phyloP scores from a whole-genome alignment of 2,113 vertebrate genomes.

The Centropus unirufus region DNA sequence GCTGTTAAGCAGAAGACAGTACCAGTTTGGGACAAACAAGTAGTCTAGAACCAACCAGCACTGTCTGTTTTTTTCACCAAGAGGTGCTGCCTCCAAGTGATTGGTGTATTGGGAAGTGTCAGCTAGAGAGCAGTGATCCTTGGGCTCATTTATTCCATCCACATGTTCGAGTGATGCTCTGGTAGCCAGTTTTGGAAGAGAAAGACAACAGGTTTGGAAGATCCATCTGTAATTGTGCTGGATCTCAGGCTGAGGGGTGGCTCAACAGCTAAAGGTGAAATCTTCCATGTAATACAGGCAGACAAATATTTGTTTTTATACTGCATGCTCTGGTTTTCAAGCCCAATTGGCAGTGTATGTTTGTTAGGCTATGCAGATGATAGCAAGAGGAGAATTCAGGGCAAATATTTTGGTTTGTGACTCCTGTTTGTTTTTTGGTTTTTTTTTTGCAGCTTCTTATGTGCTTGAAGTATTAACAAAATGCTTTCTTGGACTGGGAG shows the following conservation, averaged over 20 bases:
- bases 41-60: background rate
- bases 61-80: background rate
- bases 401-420: background rate
- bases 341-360: background rate
- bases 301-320: background rate
- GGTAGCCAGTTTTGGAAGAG: background rate
- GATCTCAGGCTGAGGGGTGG: background rate
- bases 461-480: background rate
- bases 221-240: background rate
- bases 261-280: background rate
- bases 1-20: background rate
- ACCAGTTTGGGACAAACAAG: background rate
- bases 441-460: background rate
- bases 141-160: background rate
- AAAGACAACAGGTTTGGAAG: background rate
- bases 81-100: background rate
- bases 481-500: background rate
- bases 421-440: background rate
- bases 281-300: background rate
- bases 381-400: background rate
- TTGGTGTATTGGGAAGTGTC: background rate
- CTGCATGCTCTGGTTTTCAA: background rate
- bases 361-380: background rate
- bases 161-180: background rate
- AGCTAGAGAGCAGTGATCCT: background rate